Base-by-base conservation (phyloP, 2,888 invertebrate genomes). In the Hypsopygia costalis region DNA sequence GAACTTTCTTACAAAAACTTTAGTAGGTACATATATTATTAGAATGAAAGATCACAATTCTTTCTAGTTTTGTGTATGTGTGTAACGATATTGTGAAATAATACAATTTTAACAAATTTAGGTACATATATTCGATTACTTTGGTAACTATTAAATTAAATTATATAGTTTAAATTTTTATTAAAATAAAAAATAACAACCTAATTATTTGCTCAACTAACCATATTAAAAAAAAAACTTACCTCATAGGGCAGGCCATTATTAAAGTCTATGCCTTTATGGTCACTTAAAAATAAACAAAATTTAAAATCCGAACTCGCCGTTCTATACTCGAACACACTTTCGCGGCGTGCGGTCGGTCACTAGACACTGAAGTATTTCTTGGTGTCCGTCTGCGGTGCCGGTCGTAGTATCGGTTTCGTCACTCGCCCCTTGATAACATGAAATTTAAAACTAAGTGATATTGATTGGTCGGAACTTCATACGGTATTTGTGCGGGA, bases 241-340 rank as follows among this genome's bases (percentile, higher is more conserved):
- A 86, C 86, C 86, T 75, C 85, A 86, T 85, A 30, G 86, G 86
- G 51, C 86, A 87, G 35, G 80, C 85, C 86, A 87, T 87, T 57
- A 60, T 72, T 11, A n/a, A n/a, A 8, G 7, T 25, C 3, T 25
- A 6, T 16, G 33, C 9, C 1, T 9, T 33, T n/a, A 3, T 38
- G 10, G 9, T 12, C 16, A 32, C 9, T 35, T 11, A 31, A 41
- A 44, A 47, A 40, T 46, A 16, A 44, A 42, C 30, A 21, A 21
- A 52, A 46, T 51, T 47, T 36, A 41, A 54, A 49, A 49, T 32
- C 37, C 30, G 41, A 51, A 51, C 47, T 2, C 4, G 3, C 16
- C 6, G 25, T 5, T 33, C 8, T 11, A 3, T 33, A 28, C 20
- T 9, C 27, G n/a, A 44, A 58, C 73, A 58, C 67, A 65, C 70